Evolutionary conservation across 2,113 vertebrate species (phyloP), one percentile per base, ranked within the genome.

Genomic region (Ovibos moschatus): DNA sequence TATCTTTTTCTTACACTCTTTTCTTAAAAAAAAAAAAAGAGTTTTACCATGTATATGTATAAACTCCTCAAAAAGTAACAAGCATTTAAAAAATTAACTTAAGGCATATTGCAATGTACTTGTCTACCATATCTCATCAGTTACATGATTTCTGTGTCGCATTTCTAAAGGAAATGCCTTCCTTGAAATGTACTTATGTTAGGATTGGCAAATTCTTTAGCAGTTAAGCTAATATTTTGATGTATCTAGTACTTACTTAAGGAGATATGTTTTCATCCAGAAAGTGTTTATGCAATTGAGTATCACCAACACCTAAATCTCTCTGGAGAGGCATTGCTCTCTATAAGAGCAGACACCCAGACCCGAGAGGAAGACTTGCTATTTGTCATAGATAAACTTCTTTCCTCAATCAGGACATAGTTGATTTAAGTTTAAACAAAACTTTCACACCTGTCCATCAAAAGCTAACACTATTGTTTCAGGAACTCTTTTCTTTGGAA

Each of bases 351-450:
- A 23, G 67, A 85, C 23, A 81, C 33, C 51, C 17, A 82, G 60
- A 62, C n/a, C 45, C 15, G 16, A 43, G 19, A 74, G 33, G 51
- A 91, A 40, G 57, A 91, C 53, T 62, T 88, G 12, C 50, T 74
- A 36, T 28, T 93, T 60, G 27, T 40, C 74, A 74, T 3, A 43
- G 27, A 88, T 45, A 91, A 62, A 53, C 23, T 67, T 87, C 11
- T 95, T 60, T 84, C 30, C 7, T 78, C 27, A 67, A 82, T 71
- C 40, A 92, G 76, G 51, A 83, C 17, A 67, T 11, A 36, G 40
- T 45, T 91, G 84, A 91, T 33, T 93, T 95, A 36, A 51, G 13
- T 84, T 96, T 93, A 91, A 83, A 60, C 40, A 97, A 92, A 91
- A 71, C 27, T 33, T 93, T 71, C 60, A 93, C 0, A 21, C 43